Evolutionary conservation across 2,888 invertebrate genomes (phyloP), one percentile per base, ranked within the genome.

Genomic region (Drosophila pseudotalamancana): DNA sequence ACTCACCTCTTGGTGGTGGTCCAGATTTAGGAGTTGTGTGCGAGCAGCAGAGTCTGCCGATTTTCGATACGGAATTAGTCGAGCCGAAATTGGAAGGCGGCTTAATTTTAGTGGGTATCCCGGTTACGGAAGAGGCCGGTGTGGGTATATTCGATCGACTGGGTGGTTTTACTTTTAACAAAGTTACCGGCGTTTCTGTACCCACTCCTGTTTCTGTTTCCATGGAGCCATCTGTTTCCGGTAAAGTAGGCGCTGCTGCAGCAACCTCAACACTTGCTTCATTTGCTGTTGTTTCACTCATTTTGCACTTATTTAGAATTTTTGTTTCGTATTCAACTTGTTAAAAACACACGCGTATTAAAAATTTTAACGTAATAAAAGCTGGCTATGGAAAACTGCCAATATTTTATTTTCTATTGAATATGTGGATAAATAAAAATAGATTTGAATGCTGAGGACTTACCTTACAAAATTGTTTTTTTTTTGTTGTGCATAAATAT

Each of bases 1-100:
- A 86, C 87, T 81, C 70, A 89, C 89, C 89, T 81, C 89, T 77
- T 11, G 90, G 88, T 56, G 90, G 90, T 45, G 89, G 89, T 1
- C 90, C 90, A 12, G 90, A 63, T 55, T 90, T 90, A 4, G 90
- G 90, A 3, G 87, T 62, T 6, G 86, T 63, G 61, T 89, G 89
- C 16, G 83, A 73, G 45, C 83, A 81, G 31, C 88, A 90, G n/a
- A 83, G 79, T 29, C 90, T 78, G 9, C 90, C 90, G 37, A 90
- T 90, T 77, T 89, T 89, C 16, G 90, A 90, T 18, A 88, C 71
- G 9, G 89, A 80, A 18, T 71, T 76, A 4, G 80, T 72, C 4
- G 89, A 87, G 1, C 88, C 89, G 35, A 85, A 89, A 51, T 76
- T 79, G 8, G 80, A 82, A 9, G 89, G 88, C 0, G 77, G 70